Evolutionary conservation across 1,140 invertebrate species (phyloP).

Genomic region (Thaumetopoea pityocampa): DNA sequence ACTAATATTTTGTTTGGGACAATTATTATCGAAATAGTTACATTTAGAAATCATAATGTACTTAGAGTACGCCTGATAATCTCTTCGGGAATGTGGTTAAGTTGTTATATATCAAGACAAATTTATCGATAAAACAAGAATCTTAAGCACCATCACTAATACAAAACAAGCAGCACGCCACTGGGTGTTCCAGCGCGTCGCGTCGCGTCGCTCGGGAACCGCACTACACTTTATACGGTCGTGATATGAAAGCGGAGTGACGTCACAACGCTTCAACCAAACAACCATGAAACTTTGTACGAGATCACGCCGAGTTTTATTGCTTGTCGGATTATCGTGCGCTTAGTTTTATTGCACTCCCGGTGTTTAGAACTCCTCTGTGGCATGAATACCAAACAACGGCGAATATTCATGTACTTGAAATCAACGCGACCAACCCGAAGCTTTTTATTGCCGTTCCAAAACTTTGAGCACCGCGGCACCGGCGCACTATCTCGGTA

Average conservation of each 20-base stretch:
- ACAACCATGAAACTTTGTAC: constrained; percentile 34
- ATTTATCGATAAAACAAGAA: too few species aligned
- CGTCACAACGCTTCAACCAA: constrained; percentile 46
- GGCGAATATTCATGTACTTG: constrained; percentile 59
- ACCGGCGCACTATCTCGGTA: constrained; percentile 5
- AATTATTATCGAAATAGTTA: too few species aligned
- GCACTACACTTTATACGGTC: constrained; percentile 49
- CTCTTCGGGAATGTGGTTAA: too few species aligned
- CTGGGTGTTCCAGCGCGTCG: constrained; percentile 18
- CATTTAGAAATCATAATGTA: too few species aligned
- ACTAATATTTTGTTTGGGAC: too few species aligned
- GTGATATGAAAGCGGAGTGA: constrained; percentile 70
- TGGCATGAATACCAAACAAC: constrained; percentile 48
- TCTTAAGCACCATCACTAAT: too few species aligned
- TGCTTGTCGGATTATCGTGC: constrained; percentile 56
- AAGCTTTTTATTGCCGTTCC: constrained; percentile 43
- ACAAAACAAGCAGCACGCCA: too few species aligned
- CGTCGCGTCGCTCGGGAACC: constrained; percentile 16
- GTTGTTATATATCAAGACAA: too few species aligned
- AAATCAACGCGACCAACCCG: constrained; percentile 35
- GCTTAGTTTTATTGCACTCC: constrained; percentile 69
- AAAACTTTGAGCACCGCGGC: constrained; percentile 33
- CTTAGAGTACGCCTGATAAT: too few species aligned
- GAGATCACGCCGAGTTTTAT: constrained; percentile 53
- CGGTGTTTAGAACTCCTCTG: constrained; percentile 49